phyloP scores from a whole-genome alignment of 37 sponge, comb jelly and placozoan genomes.

The Eunapius fragilis region DNA sequence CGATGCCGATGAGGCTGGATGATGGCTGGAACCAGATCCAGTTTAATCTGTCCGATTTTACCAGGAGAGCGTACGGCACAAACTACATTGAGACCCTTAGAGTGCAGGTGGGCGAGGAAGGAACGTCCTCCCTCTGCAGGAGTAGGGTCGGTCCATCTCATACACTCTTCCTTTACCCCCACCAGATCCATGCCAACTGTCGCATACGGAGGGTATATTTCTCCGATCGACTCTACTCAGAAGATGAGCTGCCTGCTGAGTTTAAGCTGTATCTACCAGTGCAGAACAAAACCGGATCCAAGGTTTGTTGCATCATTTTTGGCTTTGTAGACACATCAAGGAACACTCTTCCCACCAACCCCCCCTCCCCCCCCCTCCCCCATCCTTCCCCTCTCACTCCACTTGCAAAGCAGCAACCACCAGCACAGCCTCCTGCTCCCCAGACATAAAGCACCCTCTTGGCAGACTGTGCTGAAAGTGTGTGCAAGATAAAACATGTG shows the following conservation, averaged over 20 bases:
- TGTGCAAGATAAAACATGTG: background rate
- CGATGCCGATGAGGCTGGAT: slow-evolving; percentile 99
- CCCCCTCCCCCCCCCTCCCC: too few species aligned
- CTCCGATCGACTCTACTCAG: slow-evolving; percentile 95
- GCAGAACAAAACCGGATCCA: slow-evolving; percentile 60
- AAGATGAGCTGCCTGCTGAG: slow-evolving; percentile 98
- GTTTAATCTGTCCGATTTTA: slow-evolving; percentile 98
- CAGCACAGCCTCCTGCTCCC: background rate
- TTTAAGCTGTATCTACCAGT: slow-evolving; percentile 98
- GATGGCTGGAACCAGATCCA: slow-evolving; percentile 99
- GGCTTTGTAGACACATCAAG: background rate
- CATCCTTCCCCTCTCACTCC: too few species aligned
- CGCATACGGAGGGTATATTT: slow-evolving; percentile 98
- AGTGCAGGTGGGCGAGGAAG: slow-evolving; percentile 80
- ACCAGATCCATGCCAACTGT: slow-evolving; percentile 98
- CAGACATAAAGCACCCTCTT: background rate
- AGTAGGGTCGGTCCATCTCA: background rate
- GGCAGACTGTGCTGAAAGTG: background rate
- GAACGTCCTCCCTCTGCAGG: background rate
- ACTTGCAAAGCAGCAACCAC: background rate
- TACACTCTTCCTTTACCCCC: background rate
- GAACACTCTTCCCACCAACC: background rate
- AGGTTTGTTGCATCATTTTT: background rate
- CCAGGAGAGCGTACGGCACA: slow-evolving; percentile 97
- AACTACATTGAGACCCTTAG: slow-evolving; percentile 99